A percentile compares a stretch with the other conserved stretches of the same genome.
Conservation (phyloP, 2,888 invertebrate genomes). For the Zelleria hepariella region DNA sequence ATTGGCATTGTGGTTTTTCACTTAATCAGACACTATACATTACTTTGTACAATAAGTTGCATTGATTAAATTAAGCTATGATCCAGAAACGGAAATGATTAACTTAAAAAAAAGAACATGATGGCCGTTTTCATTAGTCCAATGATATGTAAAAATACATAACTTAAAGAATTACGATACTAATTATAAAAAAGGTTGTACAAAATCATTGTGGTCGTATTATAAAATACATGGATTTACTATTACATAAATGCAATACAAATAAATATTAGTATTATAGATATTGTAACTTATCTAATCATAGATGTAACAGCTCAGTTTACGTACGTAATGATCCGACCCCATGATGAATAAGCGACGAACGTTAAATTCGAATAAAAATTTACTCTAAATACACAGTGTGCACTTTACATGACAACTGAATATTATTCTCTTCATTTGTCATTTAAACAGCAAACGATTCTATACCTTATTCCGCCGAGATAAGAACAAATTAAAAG, state of each 20-base stretch:
- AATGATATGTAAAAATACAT: not conserved
- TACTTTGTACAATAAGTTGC: not conserved
- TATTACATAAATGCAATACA: not conserved
- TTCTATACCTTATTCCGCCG: not conserved
- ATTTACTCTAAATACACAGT: not conserved
- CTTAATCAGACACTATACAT: not conserved
- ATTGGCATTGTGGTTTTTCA: not conserved
- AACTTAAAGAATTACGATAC: not conserved
- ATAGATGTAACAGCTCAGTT: not conserved
- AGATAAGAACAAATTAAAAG: not conserved
- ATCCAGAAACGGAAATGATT: not conserved
- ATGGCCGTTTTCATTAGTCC: not conserved
- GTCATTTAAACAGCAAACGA: not conserved
- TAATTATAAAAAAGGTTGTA: not conserved
- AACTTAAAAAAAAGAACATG: not conserved
- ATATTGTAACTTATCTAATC: not conserved
- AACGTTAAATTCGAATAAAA: not conserved
- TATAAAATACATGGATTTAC: not conserved
- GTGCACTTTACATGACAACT: not conserved
- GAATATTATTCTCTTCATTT: not conserved
- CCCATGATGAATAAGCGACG: not conserved
- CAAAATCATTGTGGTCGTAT: not conserved
- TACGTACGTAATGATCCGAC: not conserved
- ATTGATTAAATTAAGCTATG: not conserved
- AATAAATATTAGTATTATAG: too few species aligned